Conservation (phyloP, 2,888 invertebrate genomes). For the Graphium colonna region DNA sequence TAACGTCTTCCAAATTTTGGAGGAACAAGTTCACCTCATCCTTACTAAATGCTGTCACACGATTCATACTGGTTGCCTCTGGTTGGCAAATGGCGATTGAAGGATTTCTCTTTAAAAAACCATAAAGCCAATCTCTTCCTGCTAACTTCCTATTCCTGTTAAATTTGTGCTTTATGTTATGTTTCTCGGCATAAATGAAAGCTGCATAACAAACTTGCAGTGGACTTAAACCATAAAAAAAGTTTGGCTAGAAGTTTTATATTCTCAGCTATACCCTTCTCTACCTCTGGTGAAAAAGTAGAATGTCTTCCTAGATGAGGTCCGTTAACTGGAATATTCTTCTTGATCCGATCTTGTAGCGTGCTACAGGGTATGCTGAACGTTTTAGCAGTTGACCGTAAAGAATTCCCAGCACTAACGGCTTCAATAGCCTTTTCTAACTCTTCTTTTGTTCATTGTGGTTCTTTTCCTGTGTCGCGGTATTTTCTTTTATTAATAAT, state of each 20-base stretch:
- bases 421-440: too few relatives aligned
- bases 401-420: not conserved
- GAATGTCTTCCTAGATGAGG: constrained; percentile 27
- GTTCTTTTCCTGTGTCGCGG: not conserved
- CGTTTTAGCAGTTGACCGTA: constrained; percentile 1
- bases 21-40: not conserved
- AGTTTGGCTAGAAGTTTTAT: constrained; percentile 24
- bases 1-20: too few relatives aligned
- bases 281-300: constrained; percentile 20
- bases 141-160: not conserved
- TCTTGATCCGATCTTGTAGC: constrained; percentile 24
- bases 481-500: not conserved
- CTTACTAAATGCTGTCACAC: constrained; percentile 24
- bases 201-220: constrained; percentile 23
- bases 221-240: constrained; percentile 25
- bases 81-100: constrained; percentile 33
- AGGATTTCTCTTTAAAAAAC: constrained; percentile 7
- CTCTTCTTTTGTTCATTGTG: too few relatives aligned
- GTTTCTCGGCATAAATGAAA: constrained; percentile 17
- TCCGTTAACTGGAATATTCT: constrained; percentile 10
- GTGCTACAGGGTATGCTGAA: constrained; percentile 23
- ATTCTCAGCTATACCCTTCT: constrained; percentile 17
- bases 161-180: not conserved
- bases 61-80: constrained; percentile 38
- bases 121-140: too few relatives aligned